phyloP scores from a whole-genome alignment of 2,113 vertebrate genomes.

The Equus quagga region DNA sequence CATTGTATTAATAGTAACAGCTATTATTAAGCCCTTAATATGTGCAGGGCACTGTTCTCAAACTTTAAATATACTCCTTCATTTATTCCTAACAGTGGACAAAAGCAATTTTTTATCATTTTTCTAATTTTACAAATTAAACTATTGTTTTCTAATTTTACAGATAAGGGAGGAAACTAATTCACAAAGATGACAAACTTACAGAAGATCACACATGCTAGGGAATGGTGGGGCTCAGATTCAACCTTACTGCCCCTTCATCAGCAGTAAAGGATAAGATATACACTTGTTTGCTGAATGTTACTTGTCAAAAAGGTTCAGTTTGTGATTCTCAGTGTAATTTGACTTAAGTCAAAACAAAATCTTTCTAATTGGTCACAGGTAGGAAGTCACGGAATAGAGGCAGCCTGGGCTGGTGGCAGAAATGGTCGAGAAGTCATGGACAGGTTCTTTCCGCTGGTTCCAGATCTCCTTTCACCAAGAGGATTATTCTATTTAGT shows the following conservation, averaged over 20 bases:
- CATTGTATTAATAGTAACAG: not conserved
- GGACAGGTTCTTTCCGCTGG: constrained; percentile 92
- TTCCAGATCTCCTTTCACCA: constrained; percentile 91
- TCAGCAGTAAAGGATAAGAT: not conserved
- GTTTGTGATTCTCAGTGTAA: not conserved
- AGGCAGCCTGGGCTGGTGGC: constrained; percentile 97
- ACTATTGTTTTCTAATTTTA: constrained; percentile 23
- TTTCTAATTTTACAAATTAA: constrained; percentile 3
- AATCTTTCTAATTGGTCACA: constrained; percentile 80
- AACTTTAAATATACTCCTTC: not conserved
- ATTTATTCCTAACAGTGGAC: not conserved
- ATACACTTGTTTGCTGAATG: not conserved
- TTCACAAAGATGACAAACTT: constrained; percentile 24
- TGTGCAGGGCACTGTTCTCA: not conserved
- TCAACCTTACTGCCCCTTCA: not conserved
- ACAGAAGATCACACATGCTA: not conserved
- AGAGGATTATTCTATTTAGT: constrained; percentile 95
- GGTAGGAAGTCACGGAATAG: constrained; percentile 92
- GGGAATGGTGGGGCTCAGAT: not conserved
- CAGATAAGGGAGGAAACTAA: not conserved
- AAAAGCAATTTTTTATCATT: constrained; percentile 1
- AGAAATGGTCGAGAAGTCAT: constrained; percentile 94
- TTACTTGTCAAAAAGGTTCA: not conserved
- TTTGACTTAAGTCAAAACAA: not conserved
- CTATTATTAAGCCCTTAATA: not conserved